Conservation (phyloP, 2,113 vertebrate species). For the Paracanthobrama guichenoti region DNA sequence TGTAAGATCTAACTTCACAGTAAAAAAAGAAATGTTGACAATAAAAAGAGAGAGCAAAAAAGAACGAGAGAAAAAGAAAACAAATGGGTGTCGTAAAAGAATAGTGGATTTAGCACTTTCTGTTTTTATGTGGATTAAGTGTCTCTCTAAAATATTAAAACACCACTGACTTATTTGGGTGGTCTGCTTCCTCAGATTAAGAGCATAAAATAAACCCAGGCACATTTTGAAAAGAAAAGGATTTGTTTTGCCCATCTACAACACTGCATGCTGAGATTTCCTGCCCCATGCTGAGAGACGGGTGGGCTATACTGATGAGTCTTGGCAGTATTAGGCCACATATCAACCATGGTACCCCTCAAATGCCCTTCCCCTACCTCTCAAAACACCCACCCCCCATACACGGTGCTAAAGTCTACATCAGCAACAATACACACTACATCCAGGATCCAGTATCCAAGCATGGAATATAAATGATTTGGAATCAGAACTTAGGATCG, state of each 20-base stretch:
- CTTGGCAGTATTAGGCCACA: constrained; percentile 44
- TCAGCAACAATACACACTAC: not conserved
- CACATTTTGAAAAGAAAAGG: constrained; percentile 12
- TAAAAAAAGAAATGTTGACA: not conserved
- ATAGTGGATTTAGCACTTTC: not conserved
- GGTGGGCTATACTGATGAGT: constrained; percentile 23
- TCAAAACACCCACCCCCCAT: constrained; percentile 1
- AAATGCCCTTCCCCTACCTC: constrained; percentile 4
- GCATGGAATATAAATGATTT: not conserved
- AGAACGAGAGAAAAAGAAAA: not conserved
- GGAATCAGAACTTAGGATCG: not conserved
- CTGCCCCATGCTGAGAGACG: constrained; percentile 28
- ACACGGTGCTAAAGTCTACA: not conserved
- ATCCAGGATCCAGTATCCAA: constrained; percentile 8
- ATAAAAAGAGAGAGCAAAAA: too few relatives aligned
- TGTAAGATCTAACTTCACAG: not conserved
- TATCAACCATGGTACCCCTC: constrained; percentile 33
- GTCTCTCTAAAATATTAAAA: constrained; percentile 45
- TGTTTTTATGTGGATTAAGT: not conserved
- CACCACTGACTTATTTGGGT: constrained; percentile 4
- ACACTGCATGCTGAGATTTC: constrained; percentile 9
- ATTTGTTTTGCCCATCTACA: constrained; percentile 6
- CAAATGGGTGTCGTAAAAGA: not conserved
- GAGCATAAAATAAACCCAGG: constrained; percentile 2
- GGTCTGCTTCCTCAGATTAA: constrained; percentile 30